Conservation (phyloP, 37 sponge, comb jelly and placozoan genomes). For the Crambe crambe region DNA sequence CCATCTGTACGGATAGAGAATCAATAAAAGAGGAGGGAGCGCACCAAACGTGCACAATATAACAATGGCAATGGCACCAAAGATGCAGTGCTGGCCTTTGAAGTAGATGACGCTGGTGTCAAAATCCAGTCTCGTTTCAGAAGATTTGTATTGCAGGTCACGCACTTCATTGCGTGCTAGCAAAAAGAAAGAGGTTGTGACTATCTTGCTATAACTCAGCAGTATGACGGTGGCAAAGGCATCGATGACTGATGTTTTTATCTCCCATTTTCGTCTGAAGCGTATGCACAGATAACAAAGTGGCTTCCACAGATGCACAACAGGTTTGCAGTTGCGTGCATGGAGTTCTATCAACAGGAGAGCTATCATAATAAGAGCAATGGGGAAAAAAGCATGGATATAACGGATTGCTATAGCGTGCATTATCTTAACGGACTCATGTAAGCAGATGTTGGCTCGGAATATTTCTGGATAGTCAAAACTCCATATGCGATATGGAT, state of each 20-base stretch:
- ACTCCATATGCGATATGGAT: slow-evolving; percentile 38
- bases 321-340: slow-evolving; percentile 27
- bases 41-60: slow-evolving; percentile 23
- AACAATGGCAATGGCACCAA: slow-evolving; percentile 7
- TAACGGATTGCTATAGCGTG: slow-evolving; percentile 26
- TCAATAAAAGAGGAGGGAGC: slow-evolving; percentile 32
- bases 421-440: slow-evolving; percentile 6
- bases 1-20: slow-evolving; percentile 27
- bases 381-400: slow-evolving; percentile 34
- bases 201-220: slow-evolving; percentile 43
- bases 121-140: neutral
- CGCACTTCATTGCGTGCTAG: slow-evolving; percentile 6
- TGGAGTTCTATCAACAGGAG: slow-evolving; percentile 35
- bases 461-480: slow-evolving; percentile 30
- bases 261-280: slow-evolving; percentile 35
- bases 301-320: slow-evolving; percentile 49
- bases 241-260: slow-evolving; percentile 49
- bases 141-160: neutral
- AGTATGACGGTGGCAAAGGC: slow-evolving; percentile 54
- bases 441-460: neutral
- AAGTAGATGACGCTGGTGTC: slow-evolving; percentile 32
- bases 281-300: slow-evolving; percentile 28
- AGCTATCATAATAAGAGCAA: slow-evolving; percentile 3
- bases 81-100: slow-evolving; percentile 13
- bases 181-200: slow-evolving; percentile 18